Percentiles rank a stretch among this genome's conserved stretches.
Evolutionary conservation across 2,113 vertebrate species (phyloP).

Genomic region (Labeo rohita): DNA sequence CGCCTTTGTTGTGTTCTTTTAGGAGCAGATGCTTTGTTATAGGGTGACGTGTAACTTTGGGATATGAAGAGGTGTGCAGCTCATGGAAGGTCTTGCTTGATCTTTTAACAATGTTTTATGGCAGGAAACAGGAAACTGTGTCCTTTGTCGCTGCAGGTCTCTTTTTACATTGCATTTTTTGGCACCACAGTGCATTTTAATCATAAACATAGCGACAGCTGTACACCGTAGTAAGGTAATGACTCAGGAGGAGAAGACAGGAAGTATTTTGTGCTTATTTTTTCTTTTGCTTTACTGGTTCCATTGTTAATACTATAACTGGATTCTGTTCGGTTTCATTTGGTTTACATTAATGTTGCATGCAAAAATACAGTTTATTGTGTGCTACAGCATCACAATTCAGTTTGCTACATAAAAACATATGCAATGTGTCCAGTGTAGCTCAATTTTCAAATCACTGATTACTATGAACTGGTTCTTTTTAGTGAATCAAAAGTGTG

Average conservation of each 20-base stretch:
- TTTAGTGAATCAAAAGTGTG: not conserved
- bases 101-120: not conserved
- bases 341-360: not conserved
- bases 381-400: not conserved
- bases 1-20: slow-evolving; percentile 14
- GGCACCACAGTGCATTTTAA: not conserved
- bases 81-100: not conserved
- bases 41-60: slow-evolving; percentile 1
- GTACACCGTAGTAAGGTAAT: not conserved
- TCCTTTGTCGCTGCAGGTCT: not conserved
- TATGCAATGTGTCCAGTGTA: not conserved
- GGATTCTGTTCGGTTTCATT: not conserved
- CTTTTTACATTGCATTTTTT: not conserved
- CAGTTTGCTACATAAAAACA: not conserved
- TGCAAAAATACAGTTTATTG: not conserved
- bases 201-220: not conserved
- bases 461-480: not conserved
- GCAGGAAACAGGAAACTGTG: not conserved
- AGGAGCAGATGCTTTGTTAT: slow-evolving; percentile 23
- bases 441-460: not conserved
- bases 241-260: not conserved
- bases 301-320: not conserved
- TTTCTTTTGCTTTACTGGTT: not conserved
- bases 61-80: slow-evolving; percentile 7
- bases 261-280: not conserved